Evolutionary conservation across 2,113 vertebrate genomes (phyloP).

Genomic region (Atrichornis clamosus): DNA sequence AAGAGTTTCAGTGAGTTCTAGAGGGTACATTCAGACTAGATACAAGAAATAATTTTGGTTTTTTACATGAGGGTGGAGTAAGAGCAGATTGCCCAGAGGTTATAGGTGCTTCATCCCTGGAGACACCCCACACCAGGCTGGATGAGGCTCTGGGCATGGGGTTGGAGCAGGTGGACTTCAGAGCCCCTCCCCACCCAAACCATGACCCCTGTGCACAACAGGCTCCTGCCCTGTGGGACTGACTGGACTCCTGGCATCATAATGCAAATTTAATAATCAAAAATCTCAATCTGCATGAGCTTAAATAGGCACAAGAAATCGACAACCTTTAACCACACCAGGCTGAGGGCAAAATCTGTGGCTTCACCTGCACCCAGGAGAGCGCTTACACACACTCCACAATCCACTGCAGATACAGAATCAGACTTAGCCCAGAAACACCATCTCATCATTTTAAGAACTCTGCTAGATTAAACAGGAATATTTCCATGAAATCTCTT

Average conservation of each 20-base stretch:
- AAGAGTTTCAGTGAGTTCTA: neutral
- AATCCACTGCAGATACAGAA: neutral
- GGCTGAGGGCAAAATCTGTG: neutral
- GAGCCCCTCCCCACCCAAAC: neutral
- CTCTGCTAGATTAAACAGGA: neutral
- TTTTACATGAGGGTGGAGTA: rapidly evolving
- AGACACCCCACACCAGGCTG: neutral
- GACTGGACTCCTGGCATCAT: neutral
- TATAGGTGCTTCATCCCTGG: no score
- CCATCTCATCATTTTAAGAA: neutral
- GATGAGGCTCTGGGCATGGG: neutral
- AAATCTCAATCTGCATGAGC: neutral
- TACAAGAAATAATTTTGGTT: neutral
- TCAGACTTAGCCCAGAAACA: neutral
- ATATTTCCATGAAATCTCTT: neutral
- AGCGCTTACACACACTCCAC: neutral
- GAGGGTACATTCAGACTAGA: neutral
- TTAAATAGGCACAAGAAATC: neutral
- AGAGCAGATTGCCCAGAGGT: neutral
- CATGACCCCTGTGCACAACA: neutral
- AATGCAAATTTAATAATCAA: neutral
- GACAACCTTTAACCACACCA: neutral
- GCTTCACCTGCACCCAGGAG: neutral
- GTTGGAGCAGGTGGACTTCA: neutral
- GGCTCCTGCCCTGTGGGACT: neutral